Evolutionary conservation across 2,113 vertebrate genomes (phyloP).

Genomic region (Platysternon megacephalum): DNA sequence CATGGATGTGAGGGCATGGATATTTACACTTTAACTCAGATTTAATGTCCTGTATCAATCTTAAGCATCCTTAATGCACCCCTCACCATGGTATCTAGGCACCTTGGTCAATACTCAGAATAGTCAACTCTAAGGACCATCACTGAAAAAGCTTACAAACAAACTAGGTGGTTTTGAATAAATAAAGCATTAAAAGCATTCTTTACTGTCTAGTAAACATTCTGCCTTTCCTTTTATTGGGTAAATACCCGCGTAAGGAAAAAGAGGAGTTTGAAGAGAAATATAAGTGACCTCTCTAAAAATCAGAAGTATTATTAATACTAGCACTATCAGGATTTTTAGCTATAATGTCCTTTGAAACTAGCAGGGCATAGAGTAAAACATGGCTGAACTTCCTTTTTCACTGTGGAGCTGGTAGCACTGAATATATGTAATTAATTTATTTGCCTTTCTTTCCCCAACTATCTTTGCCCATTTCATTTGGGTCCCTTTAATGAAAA

Average conservation of each 20-base stretch:
- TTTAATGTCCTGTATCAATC: not conserved
- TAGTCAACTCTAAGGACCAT: not conserved
- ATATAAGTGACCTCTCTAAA: not conserved
- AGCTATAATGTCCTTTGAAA: not conserved
- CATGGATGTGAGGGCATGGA: not conserved
- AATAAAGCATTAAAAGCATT: not conserved
- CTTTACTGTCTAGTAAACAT: not conserved
- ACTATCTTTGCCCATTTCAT: not conserved
- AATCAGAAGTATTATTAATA: not conserved
- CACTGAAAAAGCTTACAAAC: not conserved
- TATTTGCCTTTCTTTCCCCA: too few species aligned
- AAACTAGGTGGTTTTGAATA: not conserved
- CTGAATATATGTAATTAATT: not conserved
- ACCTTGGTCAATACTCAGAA: not conserved
- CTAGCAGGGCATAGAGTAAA: not conserved
- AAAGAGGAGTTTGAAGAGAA: not conserved
- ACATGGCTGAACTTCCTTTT: not conserved
- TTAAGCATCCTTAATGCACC: not conserved
- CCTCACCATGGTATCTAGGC: not conserved
- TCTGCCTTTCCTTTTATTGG: not conserved
- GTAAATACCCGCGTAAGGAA: accelerated
- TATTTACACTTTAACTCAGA: not conserved
- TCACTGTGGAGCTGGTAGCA: not conserved
- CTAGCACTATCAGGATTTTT: not conserved
- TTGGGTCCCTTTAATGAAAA: not conserved